These are phyloP conservation scores for Amiota mariae DNA, from an alignment of 2,888 invertebrate genomes.

Conservation along the genomic window DNA sequence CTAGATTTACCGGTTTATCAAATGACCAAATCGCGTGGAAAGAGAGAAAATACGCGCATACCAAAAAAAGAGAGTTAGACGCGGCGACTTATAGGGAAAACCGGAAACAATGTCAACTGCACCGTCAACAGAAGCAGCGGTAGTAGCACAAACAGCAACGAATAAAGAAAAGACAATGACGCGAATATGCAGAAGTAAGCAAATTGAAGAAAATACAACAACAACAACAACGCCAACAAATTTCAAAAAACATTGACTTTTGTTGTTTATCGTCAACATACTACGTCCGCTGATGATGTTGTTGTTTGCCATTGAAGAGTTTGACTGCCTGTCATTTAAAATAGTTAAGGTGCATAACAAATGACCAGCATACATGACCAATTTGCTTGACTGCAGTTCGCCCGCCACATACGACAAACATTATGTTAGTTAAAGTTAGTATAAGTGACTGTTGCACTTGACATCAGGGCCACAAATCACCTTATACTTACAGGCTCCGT, in stretches of 20 bases:
- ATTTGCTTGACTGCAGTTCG: slow-evolving; percentile 37
- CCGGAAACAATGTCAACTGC: slow-evolving; percentile 52
- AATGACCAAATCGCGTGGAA: slow-evolving; percentile 22
- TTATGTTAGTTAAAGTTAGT: too few relatives aligned
- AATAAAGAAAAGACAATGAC: neutral
- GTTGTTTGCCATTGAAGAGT: too few relatives aligned
- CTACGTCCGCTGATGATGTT: too few relatives aligned
- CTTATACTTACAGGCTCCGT: too few relatives aligned
- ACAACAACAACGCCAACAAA: neutral
- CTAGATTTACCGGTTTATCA: slow-evolving; percentile 46
- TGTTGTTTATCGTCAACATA: too few relatives aligned
- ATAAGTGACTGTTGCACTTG: too few relatives aligned
- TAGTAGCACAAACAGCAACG: slow-evolving; percentile 46
- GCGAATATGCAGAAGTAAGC: slow-evolving; percentile 9
- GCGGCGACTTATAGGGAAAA: slow-evolving; percentile 34
- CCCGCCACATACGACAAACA: too few relatives aligned
- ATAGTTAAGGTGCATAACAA: too few relatives aligned
- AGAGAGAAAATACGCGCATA: slow-evolving; percentile 50
- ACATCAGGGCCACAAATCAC: too few relatives aligned
- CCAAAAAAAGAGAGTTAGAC: neutral
- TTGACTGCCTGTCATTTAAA: too few relatives aligned
- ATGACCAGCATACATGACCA: slow-evolving; percentile 42
- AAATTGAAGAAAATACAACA: neutral
- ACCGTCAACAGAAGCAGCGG: slow-evolving; percentile 1
- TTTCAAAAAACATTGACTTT: too few relatives aligned